Base-by-base conservation (phyloP, 2,888 invertebrate genomes). In the Carterocephalus palaemon region DNA sequence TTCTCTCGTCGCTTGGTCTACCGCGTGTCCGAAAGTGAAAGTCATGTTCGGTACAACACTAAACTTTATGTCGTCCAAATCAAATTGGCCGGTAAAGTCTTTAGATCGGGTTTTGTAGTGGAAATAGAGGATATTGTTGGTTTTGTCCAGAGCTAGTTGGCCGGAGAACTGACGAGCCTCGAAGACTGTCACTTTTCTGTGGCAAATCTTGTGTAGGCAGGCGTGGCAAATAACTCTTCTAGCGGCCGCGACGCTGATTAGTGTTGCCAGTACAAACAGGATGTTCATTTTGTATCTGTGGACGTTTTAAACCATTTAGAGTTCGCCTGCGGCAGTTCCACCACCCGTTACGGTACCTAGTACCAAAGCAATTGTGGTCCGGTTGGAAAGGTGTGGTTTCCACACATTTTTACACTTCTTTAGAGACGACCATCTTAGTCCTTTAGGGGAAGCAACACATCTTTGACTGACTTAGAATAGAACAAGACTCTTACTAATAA, bases 131-230 rank as follows among this genome's bases (percentile, higher is more conserved):
- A 70, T 60, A 34, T 81, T 77, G 6, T 65, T 64, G 0, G 48
- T 62, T 48, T 70, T 62, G 29, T 80, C 82, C 2, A 82, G 59
- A 2, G 78, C 78, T 10, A 81, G 49, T 54, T 81, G 81, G 0
- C 81, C 82, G 2, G 74, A 66, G 13, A 80, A 57, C 39, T 67
- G 63, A 20, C 65, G 51, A 24, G 65, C 67, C 22, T 65, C 62
- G 38, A 71, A 63, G 26, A 81, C 61, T 23, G 51, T 62, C 2
- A 63, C 63, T 41, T 67, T 67, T 1, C 64, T 67, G 56, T 77
- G 75, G 39, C 82, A 82, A 0, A 60, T 52, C n/a, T 62, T 64
- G 43, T 77, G 66, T 22, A 81, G 57, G 46, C 81, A 81, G 1
- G 76, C 78, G 45, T 82, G 63, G 52, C 82, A 81, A 19, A 47